These are phyloP conservation scores for Folsomia manolachei DNA, from an alignment of 2,888 invertebrate genomes.

Conservation along the genomic window DNA sequence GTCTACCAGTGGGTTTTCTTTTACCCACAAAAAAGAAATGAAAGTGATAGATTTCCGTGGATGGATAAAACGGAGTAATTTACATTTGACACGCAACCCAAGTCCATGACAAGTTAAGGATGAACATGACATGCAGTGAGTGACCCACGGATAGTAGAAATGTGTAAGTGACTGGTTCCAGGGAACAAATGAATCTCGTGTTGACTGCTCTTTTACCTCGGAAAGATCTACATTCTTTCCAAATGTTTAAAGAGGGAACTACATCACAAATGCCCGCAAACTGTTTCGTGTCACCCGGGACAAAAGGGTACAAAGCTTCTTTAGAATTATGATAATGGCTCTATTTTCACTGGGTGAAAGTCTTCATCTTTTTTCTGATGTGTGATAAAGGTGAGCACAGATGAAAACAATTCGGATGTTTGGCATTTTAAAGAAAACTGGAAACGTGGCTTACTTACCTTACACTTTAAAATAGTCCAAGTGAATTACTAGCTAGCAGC, in stretches of 20 bases:
- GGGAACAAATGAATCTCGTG: neutral
- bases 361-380: neutral
- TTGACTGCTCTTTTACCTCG: neutral
- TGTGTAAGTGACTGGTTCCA: too few relatives aligned
- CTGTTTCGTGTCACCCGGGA: neutral
- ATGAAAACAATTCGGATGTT: too few relatives aligned
- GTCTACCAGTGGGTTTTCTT: too few relatives aligned
- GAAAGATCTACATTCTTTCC: neutral
- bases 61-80: neutral
- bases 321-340: neutral
- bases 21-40: constrained; percentile 5
- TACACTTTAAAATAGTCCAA: too few relatives aligned
- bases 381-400: too few relatives aligned
- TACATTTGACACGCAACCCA: neutral
- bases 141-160: neutral
- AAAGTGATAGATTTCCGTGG: constrained; percentile 9
- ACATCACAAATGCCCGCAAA: neutral
- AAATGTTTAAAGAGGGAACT: too few relatives aligned
- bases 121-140: neutral
- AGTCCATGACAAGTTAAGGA: neutral
- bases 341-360: neutral
- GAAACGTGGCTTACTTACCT: too few relatives aligned
- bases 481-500: too few relatives aligned
- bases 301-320: neutral
- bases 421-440: too few relatives aligned